Percentiles rank a stretch among this genome's conserved stretches.
Evolutionary conservation across 2,113 vertebrate species (phyloP).

Genomic region (Willisornis vidua): DNA sequence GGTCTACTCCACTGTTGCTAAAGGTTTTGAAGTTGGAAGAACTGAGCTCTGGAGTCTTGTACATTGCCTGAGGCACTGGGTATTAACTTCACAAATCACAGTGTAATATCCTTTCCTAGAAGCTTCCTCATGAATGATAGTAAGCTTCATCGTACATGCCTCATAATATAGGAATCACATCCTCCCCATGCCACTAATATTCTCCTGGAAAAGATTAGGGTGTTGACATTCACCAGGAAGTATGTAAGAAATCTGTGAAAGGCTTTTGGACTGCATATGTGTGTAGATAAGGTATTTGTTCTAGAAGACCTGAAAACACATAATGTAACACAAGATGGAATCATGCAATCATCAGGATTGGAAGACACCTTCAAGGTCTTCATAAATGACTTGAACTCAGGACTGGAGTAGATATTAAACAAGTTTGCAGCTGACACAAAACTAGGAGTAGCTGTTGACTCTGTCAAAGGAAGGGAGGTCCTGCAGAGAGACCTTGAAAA

Average conservation of each 20-base stretch:
- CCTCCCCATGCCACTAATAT: neutral
- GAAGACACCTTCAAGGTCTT: neutral
- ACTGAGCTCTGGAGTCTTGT: neutral
- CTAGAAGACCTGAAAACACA: neutral
- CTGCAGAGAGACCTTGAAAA: neutral
- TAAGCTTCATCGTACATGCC: neutral
- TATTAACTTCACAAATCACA: neutral
- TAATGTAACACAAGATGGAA: rapidly evolving
- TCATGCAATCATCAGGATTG: too few relatives aligned
- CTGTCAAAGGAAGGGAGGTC: neutral
- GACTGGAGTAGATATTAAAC: neutral
- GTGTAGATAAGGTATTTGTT: neutral
- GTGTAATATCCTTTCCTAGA: neutral
- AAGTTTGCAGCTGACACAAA: neutral
- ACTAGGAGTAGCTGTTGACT: neutral
- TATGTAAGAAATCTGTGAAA: neutral
- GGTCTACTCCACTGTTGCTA: neutral
- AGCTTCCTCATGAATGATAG: neutral
- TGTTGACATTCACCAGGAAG: neutral
- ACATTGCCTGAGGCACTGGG: neutral
- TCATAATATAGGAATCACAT: neutral
- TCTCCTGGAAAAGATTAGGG: neutral
- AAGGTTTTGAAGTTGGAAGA: neutral
- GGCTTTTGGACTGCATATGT: neutral
- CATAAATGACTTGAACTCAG: neutral